phyloP scores from a whole-genome alignment of 2,888 invertebrate genomes.

The Euplagia quadripunctaria region DNA sequence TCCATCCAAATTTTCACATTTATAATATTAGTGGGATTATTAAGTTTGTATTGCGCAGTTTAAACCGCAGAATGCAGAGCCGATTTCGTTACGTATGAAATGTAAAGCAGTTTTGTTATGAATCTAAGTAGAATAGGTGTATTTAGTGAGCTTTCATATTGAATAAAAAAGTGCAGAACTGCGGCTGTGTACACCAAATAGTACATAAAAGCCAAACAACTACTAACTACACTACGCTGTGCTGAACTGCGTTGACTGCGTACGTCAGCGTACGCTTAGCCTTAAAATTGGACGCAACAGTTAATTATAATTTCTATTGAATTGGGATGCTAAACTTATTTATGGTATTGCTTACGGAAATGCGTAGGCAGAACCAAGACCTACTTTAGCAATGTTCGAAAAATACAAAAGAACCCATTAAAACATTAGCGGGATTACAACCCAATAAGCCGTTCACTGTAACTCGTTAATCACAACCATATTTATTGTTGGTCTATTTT shows the following conservation, averaged over 20 bases:
- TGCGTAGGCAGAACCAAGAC: neutral
- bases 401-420: slow-evolving; percentile 1
- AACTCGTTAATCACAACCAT: slow-evolving; percentile 36
- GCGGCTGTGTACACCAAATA: no score
- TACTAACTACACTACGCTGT: neutral
- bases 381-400: slow-evolving; percentile 2
- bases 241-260: neutral
- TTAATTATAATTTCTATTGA: neutral
- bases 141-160: no score
- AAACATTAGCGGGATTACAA: neutral
- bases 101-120: no score
- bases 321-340: neutral
- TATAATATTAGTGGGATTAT: no score
- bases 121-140: no score
- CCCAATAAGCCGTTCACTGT: slow-evolving; percentile 14
- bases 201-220: neutral
- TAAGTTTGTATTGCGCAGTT: no score
- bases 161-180: no score
- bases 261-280: no score
- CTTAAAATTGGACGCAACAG: no score
- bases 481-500: slow-evolving; percentile 39
- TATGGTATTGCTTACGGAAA: neutral
- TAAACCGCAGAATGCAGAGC: no score
- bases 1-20: no score
- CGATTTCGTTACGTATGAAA: no score